These are phyloP conservation scores for Psilopsiagon aurifrons DNA, from an alignment of 2,113 vertebrate genomes.

Conservation along the genomic window DNA sequence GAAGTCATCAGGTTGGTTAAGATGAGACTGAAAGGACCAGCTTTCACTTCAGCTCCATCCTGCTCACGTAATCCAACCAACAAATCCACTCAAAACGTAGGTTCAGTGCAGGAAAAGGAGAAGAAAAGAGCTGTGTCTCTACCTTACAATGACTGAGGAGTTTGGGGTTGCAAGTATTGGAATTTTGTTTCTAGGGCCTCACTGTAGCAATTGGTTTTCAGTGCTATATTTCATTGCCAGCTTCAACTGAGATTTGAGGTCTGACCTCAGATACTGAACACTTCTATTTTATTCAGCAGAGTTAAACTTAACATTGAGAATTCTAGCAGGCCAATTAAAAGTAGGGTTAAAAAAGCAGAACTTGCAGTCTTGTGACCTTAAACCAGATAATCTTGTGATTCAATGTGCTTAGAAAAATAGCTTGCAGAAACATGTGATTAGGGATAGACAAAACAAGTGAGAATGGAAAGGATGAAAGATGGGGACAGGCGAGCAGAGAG, in stretches of 20 bases:
- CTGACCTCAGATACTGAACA: background rate
- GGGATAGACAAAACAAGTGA: background rate
- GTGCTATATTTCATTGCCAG: background rate
- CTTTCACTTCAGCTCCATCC: background rate
- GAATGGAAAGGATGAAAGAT: background rate
- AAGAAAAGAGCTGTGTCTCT: background rate
- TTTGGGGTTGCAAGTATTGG: background rate
- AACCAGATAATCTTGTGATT: constrained; percentile 42
- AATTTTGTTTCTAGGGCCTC: background rate
- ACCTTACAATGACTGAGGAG: background rate
- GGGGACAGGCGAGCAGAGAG: background rate
- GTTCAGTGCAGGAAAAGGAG: background rate
- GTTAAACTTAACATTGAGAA: background rate
- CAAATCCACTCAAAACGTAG: background rate
- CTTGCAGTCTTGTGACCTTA: constrained; percentile 14
- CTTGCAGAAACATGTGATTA: constrained; percentile 19
- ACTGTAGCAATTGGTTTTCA: background rate
- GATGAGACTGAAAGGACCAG: background rate
- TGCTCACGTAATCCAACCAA: background rate
- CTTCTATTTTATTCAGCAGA: background rate
- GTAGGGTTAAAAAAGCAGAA: background rate
- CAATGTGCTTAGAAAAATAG: background rate
- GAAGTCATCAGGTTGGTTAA: background rate
- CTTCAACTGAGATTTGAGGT: background rate
- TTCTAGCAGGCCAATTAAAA: constrained; percentile 2